These are phyloP conservation scores for Rhinoderma darwinii DNA, from an alignment of 2,113 vertebrate genomes.

Conservation along the genomic window DNA sequence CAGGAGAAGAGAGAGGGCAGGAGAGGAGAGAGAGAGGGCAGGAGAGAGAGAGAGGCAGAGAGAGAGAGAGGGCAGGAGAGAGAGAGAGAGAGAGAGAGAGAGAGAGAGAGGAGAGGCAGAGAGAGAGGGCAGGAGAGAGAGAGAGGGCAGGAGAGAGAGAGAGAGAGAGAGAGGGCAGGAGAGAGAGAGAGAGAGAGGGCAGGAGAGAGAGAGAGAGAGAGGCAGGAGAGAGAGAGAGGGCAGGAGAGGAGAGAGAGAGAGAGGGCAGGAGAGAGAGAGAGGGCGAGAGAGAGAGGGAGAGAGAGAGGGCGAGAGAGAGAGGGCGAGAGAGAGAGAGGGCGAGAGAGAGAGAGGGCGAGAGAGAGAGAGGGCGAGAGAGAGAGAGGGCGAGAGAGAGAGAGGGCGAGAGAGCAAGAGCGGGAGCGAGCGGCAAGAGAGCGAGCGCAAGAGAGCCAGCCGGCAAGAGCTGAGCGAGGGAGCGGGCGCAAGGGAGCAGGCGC, in stretches of 20 bases:
- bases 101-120: too few species aligned
- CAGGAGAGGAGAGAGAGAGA: too few species aligned
- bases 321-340: background rate
- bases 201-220: background rate
- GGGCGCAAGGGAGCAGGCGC: background rate
- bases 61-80: too few species aligned
- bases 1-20: background rate
- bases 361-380: background rate
- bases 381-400: background rate
- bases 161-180: background rate
- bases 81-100: background rate
- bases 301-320: background rate
- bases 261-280: background rate
- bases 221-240: background rate
- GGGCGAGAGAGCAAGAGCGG: too few species aligned
- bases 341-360: background rate
- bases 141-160: background rate
- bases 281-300: too few species aligned
- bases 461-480: too few species aligned
- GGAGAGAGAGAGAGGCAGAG: background rate
- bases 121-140: background rate
- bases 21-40: background rate
- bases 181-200: background rate
- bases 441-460: background rate
- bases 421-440: background rate